Percentiles rank a stretch among this genome's conserved stretches.
These are phyloP conservation scores for Watsonalla cultraria DNA, from an alignment of 2,888 invertebrate species.

Conservation along the genomic window DNA sequence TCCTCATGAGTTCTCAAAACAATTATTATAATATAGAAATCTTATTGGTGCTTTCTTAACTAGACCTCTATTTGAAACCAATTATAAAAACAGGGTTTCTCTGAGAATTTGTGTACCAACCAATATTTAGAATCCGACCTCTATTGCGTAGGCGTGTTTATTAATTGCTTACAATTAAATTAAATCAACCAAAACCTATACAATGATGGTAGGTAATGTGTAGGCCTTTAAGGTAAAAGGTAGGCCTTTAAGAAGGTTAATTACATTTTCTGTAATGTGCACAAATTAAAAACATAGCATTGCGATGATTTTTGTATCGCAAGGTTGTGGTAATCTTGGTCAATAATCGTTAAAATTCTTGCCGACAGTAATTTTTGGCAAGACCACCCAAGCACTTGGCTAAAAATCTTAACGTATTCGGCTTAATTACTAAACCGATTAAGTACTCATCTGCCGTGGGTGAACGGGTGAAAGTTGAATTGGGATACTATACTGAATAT, in stretches of 20 bases:
- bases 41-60: too few species aligned
- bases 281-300: neutral
- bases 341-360: constrained; percentile 3
- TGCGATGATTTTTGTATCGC: neutral
- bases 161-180: neutral
- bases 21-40: too few species aligned
- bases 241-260: neutral
- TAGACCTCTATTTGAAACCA: too few species aligned
- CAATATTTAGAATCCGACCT: neutral
- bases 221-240: too few species aligned
- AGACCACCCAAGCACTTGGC: constrained; percentile 16
- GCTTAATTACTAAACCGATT: constrained; percentile 22
- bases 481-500: constrained; percentile 34
- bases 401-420: constrained; percentile 22
- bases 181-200: neutral
- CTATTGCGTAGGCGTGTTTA: neutral
- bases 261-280: neutral
- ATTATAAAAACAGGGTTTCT: too few species aligned
- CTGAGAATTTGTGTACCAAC: too few species aligned
- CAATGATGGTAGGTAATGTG: neutral
- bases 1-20: too few species aligned
- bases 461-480: constrained; percentile 59
- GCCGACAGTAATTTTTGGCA: constrained; percentile 15
- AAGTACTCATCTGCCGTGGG: constrained; percentile 15
- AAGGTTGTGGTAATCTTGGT: neutral